Base-by-base conservation (phyloP, 2,888 invertebrate species). In the Stenichneumon culpator region DNA sequence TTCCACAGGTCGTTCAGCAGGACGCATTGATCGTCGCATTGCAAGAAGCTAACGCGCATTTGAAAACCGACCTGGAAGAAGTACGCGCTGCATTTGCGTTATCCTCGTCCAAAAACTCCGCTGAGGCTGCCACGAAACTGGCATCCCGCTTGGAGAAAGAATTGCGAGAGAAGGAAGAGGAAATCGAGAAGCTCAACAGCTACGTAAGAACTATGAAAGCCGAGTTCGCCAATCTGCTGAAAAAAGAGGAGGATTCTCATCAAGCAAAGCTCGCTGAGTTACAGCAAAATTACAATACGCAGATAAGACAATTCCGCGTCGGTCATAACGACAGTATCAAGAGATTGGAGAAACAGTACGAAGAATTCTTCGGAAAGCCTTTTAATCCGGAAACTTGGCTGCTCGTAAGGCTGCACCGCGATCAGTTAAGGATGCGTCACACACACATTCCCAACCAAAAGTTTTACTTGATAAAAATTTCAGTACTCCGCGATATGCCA, bases 261-360 rank as follows among this genome's bases (percentile, higher is more conserved):
- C 83, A 86, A 70, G 83, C 80, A 22, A 87, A 86, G 67, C 75
- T 89, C 44, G 80, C 32, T 47, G 87, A 89, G 74, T 79, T 92
- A 79, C 89, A 92, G 19, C 89, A 88, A 57, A 90, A 90, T 19
- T 90, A 91, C 19, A 87, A 89, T 4, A 87, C 87, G 5, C 86
- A 87, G 36, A 67, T 89, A 22, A 89, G 87, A 50, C 84, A 83
- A n/a, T 70, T 90, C 47, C 87, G 78, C 52, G 88, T 88, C 32
- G 87, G 88, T 6, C 91, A 92, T 75, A 89, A 91, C 52, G 89
- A 89, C 14, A 90, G 89, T 77, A 86, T 92, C 5, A 89, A 87
- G 52, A 88, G 87, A 32, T 85, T 92, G 50, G 86, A 91, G 36
- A 82, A 85, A 5, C 88, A 89, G 73, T 91, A 90, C 72, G 87